Percentiles rank a stretch among this genome's conserved stretches.
Evolutionary conservation across 2,797 vertebrate species (phyloP).

Genomic region (Silurus lanzhouensis): DNA sequence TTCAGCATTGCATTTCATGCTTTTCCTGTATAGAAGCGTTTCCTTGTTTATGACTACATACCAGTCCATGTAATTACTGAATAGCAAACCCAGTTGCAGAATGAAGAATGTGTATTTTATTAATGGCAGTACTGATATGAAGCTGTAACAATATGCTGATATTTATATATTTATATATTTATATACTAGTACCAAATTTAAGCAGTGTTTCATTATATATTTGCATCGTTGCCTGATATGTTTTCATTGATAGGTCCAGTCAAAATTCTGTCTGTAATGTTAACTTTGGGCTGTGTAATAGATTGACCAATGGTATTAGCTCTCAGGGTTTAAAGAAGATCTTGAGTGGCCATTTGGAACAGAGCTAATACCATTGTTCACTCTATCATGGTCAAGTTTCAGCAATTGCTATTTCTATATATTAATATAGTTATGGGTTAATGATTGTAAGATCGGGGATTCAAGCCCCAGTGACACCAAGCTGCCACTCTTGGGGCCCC

Average conservation of each 20-base stretch:
- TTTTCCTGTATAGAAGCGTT: neutral
- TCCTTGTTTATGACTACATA: neutral
- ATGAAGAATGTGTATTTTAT: neutral
- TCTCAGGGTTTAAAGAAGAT: too few relatives aligned
- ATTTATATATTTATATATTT: neutral
- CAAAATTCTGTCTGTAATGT: neutral
- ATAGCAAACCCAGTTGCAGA: neutral
- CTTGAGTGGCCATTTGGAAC: too few relatives aligned
- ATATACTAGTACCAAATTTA: neutral
- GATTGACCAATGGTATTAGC: neutral
- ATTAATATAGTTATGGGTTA: too few relatives aligned
- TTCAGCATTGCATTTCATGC: neutral
- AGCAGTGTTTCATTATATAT: neutral
- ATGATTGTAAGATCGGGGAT: too few relatives aligned
- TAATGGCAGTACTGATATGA: neutral
- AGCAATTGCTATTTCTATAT: too few relatives aligned
- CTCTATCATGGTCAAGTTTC: neutral
- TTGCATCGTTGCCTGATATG: neutral
- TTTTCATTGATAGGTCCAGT: neutral
- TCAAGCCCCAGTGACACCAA: too few relatives aligned
- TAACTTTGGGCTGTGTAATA: neutral
- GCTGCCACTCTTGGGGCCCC: too few relatives aligned
- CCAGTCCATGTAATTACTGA: neutral
- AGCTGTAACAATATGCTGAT: neutral
- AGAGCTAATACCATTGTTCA: too few relatives aligned